Evolutionary conservation across 30 jellyfish, hydroid and myxozoan species (phyloP), one percentile per base, ranked within the genome.

Genomic region (Aurelia aurita): DNA sequence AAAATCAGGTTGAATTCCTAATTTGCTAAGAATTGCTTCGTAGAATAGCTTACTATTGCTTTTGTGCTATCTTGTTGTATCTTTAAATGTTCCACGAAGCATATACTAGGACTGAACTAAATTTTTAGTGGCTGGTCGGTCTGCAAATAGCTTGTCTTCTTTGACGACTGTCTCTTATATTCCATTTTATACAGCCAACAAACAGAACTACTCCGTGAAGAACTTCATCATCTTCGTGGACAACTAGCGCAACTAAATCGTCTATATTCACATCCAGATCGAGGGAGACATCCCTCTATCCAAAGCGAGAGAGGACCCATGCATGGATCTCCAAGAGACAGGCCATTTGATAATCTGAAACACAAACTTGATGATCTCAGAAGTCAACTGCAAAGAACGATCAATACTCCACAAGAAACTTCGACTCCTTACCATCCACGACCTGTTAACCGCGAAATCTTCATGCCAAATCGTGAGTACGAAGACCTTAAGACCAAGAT

Each of bases 401-500:
- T 77, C 45, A 29, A 67, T 13, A 29, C 32, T 11, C 57, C 29
- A 31, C 57, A 25, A 22, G n/a, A 67, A 29, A n/a, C 58, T 3
- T 39, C 29, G 12, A 23, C 22, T 60, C 34, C 31, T 9, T 26
- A 58, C 11, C 79, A 77, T 12, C 39, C 29, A 43, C 26, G 8
- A 4, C 45, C 39, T 25, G 32, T 19, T 0, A 9, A 71, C n/a
- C 70, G 55, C 1, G 47, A 51, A 46, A 34, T 58, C 32, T 5
- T 15, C 63, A 34, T 21, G 18, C 81, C 58, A 2, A 76, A 68
- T n/a, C 96, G 76, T 18, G 77, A 62, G 53, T 87, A 64, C 87
- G 80, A 65, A 25, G 96, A 76, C 13, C 80, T 87, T 2, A 77
- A 77, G 46, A 25, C 11, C 7, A 87, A 77, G 28, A 51, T 87